Evolutionary conservation across 2,113 vertebrate genomes (phyloP).

Genomic region (Ageneiosus marmoratus): DNA sequence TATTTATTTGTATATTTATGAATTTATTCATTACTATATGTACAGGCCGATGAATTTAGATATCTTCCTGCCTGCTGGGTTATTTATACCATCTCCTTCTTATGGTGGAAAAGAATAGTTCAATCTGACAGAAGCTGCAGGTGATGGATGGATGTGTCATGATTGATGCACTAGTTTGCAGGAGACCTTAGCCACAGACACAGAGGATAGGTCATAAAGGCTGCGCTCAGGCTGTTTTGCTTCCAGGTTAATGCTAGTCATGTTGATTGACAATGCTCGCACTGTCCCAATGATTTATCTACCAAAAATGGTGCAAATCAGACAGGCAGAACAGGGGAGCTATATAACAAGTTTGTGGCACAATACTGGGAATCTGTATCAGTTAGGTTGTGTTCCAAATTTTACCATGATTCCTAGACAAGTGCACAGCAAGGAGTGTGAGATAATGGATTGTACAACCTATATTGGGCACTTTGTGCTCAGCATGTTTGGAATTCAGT

Average conservation of each 20-base stretch:
- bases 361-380: not conserved
- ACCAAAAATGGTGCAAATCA: not conserved
- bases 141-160: slow-evolving; percentile 43
- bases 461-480: too few relatives aligned
- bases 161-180: slow-evolving; percentile 62
- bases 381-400: not conserved
- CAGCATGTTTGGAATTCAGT: too few relatives aligned
- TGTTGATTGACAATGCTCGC: slow-evolving; percentile 52
- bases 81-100: not conserved
- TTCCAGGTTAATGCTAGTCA: slow-evolving; percentile 47
- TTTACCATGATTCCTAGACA: too few relatives aligned
- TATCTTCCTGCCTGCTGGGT: not conserved
- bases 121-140: slow-evolving; percentile 32
- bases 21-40: not conserved
- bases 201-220: slow-evolving; percentile 55
- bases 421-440: too few relatives aligned
- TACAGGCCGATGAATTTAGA: not conserved
- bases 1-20: not conserved
- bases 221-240: slow-evolving; percentile 44
- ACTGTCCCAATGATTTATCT: slow-evolving; percentile 15
- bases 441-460: too few relatives aligned
- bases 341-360: not conserved
- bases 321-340: not conserved
- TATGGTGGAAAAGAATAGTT: slow-evolving; percentile 28
- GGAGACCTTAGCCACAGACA: slow-evolving; percentile 52